Evolutionary conservation across 53 echinoderm and acorn worm species (phyloP).

Genomic region (Echinometra lucunter): DNA sequence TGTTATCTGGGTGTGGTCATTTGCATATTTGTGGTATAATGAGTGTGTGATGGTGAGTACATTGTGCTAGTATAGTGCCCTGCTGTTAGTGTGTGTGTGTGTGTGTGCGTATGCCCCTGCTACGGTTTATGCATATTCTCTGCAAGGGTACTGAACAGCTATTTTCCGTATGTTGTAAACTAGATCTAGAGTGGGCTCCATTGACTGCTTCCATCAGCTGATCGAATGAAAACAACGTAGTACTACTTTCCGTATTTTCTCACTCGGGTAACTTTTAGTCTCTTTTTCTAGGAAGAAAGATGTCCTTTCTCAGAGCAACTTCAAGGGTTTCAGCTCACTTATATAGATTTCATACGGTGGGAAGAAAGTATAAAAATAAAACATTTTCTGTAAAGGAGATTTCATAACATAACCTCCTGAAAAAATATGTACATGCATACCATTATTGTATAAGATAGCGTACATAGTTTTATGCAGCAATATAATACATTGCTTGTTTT

Average conservation of each 20-base stretch:
- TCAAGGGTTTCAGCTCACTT: background rate
- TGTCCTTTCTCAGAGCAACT: background rate
- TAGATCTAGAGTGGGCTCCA: background rate
- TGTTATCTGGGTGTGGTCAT: constrained; percentile 49
- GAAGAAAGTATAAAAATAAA: background rate
- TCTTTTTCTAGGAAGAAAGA: background rate
- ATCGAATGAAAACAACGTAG: constrained; percentile 38
- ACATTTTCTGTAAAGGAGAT: background rate
- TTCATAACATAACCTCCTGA: background rate
- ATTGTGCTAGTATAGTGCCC: background rate
- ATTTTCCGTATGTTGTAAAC: background rate
- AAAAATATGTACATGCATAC: background rate
- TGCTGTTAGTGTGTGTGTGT: background rate
- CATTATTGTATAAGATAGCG: background rate
- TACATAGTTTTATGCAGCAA: no score
- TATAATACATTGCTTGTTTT: no score
- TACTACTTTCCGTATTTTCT: no score
- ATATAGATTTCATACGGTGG: background rate
- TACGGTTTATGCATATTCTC: background rate
- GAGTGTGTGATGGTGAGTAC: constrained; percentile 18
- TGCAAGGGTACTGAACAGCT: background rate
- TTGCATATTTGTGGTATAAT: constrained; percentile 53
- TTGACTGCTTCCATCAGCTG: constrained; percentile 27
- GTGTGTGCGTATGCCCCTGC: background rate
- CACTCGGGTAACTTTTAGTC: constrained; percentile 14